phyloP scores from a whole-genome alignment of 92 coral and sea anemone species.

The Paragorgia papillata region DNA sequence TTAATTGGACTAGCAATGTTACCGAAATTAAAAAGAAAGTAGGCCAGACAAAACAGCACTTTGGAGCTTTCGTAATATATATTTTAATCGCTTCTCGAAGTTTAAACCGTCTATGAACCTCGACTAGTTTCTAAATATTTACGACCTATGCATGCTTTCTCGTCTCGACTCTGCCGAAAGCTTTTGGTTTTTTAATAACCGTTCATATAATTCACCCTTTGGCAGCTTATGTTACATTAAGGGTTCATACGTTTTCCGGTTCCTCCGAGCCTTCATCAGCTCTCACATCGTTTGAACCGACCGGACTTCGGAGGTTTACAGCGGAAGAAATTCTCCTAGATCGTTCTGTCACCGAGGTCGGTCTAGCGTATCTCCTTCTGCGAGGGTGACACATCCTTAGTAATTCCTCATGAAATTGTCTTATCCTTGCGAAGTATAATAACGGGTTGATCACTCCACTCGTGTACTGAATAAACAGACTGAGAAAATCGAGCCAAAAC shows the following conservation, averaged over 20 bases:
- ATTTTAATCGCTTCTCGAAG: no score
- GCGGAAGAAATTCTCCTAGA: slow-evolving; percentile 21
- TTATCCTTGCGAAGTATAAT: slow-evolving; percentile 29
- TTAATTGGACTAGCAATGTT: no score
- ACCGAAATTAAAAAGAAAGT: no score
- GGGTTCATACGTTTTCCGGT: not conserved
- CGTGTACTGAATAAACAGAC: slow-evolving; percentile 39
- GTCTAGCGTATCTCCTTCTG: slow-evolving; percentile 27
- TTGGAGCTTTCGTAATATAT: no score
- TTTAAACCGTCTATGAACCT: no score
- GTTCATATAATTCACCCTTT: no score
- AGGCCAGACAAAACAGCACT: no score
- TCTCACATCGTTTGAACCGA: not conserved
- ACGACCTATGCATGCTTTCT: no score
- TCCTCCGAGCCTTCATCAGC: not conserved
- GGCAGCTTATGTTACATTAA: no score
- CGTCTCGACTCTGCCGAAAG: no score
- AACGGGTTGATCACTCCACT: slow-evolving; percentile 37
- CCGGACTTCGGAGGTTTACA: slow-evolving; percentile 3
- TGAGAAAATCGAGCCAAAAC: slow-evolving; percentile 34
- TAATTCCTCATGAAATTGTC: slow-evolving; percentile 18
- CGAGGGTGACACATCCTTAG: slow-evolving; percentile 5
- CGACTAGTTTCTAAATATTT: no score
- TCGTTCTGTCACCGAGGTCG: slow-evolving; percentile 29
- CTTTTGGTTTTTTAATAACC: no score